These are phyloP conservation scores for Acyrthosiphon pisum DNA, from an alignment of 1,140 invertebrate genomes.

Conservation along the genomic window DNA sequence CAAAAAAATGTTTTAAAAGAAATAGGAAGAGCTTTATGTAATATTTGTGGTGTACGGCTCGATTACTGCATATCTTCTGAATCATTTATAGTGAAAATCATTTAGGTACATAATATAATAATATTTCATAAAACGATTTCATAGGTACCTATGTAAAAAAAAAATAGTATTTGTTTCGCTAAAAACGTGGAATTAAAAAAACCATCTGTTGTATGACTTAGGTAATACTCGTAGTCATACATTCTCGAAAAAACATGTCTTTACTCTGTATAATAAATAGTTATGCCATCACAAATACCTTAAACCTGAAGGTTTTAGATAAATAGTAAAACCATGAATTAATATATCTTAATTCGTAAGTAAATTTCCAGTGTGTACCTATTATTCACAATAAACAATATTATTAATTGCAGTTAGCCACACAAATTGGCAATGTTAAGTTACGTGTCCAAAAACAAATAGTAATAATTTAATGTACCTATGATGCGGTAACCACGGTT, in stretches of 20 bases:
- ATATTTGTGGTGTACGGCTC: no score
- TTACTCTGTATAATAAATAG: no score
- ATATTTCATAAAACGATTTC: background rate
- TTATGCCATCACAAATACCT: background rate
- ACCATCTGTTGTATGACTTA: no score
- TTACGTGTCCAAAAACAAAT: background rate
- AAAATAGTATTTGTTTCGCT: background rate
- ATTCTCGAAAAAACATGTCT: no score
- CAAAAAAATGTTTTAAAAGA: no score
- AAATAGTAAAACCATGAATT: background rate
- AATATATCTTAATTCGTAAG: no score
- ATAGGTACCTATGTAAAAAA: background rate
- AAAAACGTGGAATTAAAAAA: no score
- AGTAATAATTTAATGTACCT: background rate
- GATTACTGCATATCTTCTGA: background rate
- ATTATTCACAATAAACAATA: background rate
- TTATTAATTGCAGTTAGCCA: background rate
- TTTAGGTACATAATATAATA: background rate
- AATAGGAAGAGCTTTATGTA: no score
- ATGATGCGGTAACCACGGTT: background rate
- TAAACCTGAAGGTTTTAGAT: background rate
- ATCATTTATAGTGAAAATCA: no score
- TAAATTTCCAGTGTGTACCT: background rate
- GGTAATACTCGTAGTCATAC: no score
- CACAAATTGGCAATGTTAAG: background rate